Base-by-base conservation (phyloP, 1,140 invertebrate genomes). In the Neuroterus valhalla region DNA sequence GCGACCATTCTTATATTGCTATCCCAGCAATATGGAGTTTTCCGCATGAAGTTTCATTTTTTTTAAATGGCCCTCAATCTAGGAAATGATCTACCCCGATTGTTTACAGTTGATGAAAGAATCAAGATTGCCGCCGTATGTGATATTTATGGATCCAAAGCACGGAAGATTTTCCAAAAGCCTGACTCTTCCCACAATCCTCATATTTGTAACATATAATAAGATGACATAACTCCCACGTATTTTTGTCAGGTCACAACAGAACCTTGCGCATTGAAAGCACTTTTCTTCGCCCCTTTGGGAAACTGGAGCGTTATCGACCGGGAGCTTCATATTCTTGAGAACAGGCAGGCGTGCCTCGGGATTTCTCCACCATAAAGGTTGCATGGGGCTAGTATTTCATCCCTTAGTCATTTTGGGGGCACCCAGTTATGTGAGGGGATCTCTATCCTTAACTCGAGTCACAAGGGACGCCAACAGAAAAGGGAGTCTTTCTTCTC, bases 321-420 rank as follows among this genome's bases (percentile, higher is more conserved):
- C 55, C 55, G 26, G n/a, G 55, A 62, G 55, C 55, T 62, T 62
- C 31, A 31, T 62, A 31, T 38, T 62, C 26, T 62, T 31, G 26
- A 23, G 26, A 38, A 38, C 0, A 38, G 23, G 31, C 55, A 62
- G 55, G 55, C 55, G 26, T 62, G 55, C 55, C 55, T 62, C 23
- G 55, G 55, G 55, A 62, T 38, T 31, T 62, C 26, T 26, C 31
- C 55, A 62, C 55, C 55, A 62, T 62, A 31, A 62, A 31, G 55
- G 12, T 38, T 62, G 14, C 55, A 31, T 62, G 55, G 55, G 55
- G 55, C 55, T 62, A 62, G 55, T 62, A 62, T 62, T 62, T 62
- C 55, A 62, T 62, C 55, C n/a, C 55, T 62, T 62, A 62, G 55
- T 26, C 55, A 62, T 62, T 62, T 62, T 23, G 21, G 55, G 55